Base-by-base conservation (phyloP, 2,797 vertebrate species). In the Masticophis lateralis region DNA sequence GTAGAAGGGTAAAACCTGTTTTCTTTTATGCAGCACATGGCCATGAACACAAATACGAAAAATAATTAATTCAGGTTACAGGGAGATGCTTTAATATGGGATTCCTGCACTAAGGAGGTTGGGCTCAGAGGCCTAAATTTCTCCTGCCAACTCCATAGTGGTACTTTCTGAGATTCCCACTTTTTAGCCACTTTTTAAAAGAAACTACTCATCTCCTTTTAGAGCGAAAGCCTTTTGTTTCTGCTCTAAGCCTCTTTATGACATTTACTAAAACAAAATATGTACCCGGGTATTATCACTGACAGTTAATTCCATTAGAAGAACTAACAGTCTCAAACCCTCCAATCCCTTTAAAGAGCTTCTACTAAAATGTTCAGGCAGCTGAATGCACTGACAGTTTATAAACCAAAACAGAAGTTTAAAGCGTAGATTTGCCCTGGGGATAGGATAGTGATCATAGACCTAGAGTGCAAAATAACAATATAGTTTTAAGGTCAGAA, bases 181-280 rank as follows among this genome's bases (percentile, higher is more conserved):
- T 57, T 66, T 92, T 56, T 53, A 61, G 57, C 87, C 59, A 89
- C 18, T 47, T 37, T 32, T 57, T 66, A 66, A 66, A 86, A 89
- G 55, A 16, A 47, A 53, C 32, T 27, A 74, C 37, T 90, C 37
- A 89, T 69, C 91, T 90, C 69, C 32, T 56, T 53, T 91, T 69
- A 47, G 32, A 51, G 87, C 57, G 51, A 86, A 87, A 14, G 47
- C 90, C 87, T 86, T 89, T 91, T 93, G 51, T 90, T 91, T 91
- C 61, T 63, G 61, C 61, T 63, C 61, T 90, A 93, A 91, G 90
- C 90, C 86, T 92, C 87, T 90, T 86, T 66, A 66, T 66, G 69
- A 32, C 22, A 89, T 89, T 86, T 86, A 32, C 28, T 92, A 53
- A 92, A 87, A 86, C 37, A 61, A 63, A 86, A 83, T 32, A 86